These are phyloP conservation scores for Urechis unicinctus DNA, from an alignment of 2,888 invertebrate species.

Conservation along the genomic window DNA sequence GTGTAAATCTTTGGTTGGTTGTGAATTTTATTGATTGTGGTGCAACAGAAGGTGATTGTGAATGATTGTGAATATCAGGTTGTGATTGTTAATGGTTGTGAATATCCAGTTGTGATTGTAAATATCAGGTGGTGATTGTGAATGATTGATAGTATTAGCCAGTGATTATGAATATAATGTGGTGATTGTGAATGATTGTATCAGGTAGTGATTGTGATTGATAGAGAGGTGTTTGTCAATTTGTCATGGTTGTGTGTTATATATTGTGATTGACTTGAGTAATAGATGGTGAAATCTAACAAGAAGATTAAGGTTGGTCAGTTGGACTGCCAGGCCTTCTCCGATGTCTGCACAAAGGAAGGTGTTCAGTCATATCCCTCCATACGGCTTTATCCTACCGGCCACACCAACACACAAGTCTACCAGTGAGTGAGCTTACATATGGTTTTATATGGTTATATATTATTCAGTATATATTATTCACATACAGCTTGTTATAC, in stretches of 20 bases:
- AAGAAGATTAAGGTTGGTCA: slow-evolving; percentile 59
- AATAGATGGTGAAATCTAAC: slow-evolving; percentile 53
- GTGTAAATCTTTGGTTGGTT: not conserved
- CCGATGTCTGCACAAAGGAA: slow-evolving; percentile 57
- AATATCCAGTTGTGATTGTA: no score
- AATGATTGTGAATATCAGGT: not conserved
- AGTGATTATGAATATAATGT: no score
- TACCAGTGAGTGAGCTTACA: slow-evolving; percentile 40
- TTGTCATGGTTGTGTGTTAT: not conserved
- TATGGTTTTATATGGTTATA: no score
- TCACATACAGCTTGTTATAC: no score
- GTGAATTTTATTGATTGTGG: not conserved
- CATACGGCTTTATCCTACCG: slow-evolving; percentile 63
- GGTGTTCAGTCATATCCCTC: slow-evolving; percentile 64
- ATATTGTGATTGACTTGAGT: slow-evolving; percentile 14
- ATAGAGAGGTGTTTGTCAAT: not conserved
- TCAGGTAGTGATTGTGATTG: not conserved
- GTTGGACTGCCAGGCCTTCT: slow-evolving; percentile 63
- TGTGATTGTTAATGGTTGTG: no score
- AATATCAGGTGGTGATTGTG: no score
- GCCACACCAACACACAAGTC: slow-evolving; percentile 32
- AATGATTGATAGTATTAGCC: no score
- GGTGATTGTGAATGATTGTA: no score
- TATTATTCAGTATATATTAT: no score
- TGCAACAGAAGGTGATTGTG: not conserved